Conservation (phyloP, 2,888 invertebrate genomes). For the Yponomeuta evonymella region DNA sequence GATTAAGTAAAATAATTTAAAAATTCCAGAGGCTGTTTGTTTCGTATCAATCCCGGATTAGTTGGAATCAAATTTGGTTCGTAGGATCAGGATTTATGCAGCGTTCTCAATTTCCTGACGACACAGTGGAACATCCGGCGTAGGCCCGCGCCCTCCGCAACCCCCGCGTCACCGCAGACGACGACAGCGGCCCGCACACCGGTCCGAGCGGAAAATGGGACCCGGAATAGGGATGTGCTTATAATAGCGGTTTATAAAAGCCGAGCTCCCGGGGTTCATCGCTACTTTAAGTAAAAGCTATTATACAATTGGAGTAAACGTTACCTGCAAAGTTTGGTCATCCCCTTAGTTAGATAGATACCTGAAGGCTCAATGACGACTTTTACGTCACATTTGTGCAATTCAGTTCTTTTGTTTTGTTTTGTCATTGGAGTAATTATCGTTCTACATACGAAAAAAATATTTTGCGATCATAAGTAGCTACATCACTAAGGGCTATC, state of each 20-base stretch:
- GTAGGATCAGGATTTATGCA: slow-evolving; percentile 73
- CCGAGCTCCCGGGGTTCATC: too few species aligned
- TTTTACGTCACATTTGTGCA: neutral
- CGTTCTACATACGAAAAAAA: neutral
- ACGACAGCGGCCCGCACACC: neutral
- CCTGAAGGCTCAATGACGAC: neutral
- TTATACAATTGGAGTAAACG: too few species aligned
- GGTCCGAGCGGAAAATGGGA: neutral
- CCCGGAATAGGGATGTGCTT: neutral
- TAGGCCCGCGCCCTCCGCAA: slow-evolving; percentile 18
- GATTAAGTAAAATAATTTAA: slow-evolving; percentile 35
- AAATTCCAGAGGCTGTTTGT: slow-evolving; percentile 53
- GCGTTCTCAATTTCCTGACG: slow-evolving; percentile 74
- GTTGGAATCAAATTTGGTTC: slow-evolving; percentile 72
- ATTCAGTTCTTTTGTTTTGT: neutral
- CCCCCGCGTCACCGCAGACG: slow-evolving; percentile 3
- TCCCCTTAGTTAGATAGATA: too few species aligned
- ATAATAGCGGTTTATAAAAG: too few species aligned
- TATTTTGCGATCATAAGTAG: neutral
- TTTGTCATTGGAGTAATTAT: neutral
- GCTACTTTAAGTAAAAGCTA: too few species aligned
- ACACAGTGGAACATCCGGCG: slow-evolving; percentile 69
- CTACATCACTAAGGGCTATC: neutral
- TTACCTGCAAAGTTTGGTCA: too few species aligned
- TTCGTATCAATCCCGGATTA: slow-evolving; percentile 74